These are phyloP conservation scores for Hyposmocoma kahamanoa DNA, from an alignment of 1,140 invertebrate genomes.

Conservation along the genomic window DNA sequence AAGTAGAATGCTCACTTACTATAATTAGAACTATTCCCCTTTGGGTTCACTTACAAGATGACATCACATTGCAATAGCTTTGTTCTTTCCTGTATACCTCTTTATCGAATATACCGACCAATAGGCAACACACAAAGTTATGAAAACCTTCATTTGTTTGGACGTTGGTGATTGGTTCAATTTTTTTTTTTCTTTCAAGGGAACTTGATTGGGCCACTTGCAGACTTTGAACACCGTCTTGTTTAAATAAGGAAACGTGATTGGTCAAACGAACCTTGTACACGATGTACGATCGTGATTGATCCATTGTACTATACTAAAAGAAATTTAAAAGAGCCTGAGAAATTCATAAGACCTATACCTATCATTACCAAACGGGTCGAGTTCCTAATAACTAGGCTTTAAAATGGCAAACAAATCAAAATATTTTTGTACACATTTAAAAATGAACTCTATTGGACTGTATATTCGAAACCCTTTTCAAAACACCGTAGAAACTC, in stretches of 20 bases:
- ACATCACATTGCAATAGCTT: background rate
- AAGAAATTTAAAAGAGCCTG: background rate
- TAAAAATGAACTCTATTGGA: too few species aligned
- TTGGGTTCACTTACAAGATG: background rate
- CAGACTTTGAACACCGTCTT: too few species aligned
- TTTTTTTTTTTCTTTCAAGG: too few species aligned
- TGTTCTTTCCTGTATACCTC: background rate
- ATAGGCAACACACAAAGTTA: background rate
- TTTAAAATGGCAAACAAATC: background rate
- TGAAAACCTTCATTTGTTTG: too few species aligned
- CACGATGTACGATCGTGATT: too few species aligned
- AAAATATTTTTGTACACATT: slow-evolving; percentile 8
- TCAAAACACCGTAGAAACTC: slow-evolving; percentile 36
- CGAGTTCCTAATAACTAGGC: background rate
- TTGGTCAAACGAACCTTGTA: too few species aligned
- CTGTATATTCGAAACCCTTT: too few species aligned
- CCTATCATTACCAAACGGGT: background rate
- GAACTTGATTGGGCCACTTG: too few species aligned
- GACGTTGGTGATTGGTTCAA: too few species aligned
- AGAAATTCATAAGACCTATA: background rate
- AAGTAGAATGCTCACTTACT: slow-evolving; percentile 5
- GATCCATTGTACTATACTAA: too few species aligned
- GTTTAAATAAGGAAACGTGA: too few species aligned
- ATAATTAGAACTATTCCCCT: background rate
- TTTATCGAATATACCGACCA: background rate